Evolutionary conservation across 92 coral and sea anemone species (phyloP), one percentile per base, ranked within the genome.

Genomic region (Porites rus): DNA sequence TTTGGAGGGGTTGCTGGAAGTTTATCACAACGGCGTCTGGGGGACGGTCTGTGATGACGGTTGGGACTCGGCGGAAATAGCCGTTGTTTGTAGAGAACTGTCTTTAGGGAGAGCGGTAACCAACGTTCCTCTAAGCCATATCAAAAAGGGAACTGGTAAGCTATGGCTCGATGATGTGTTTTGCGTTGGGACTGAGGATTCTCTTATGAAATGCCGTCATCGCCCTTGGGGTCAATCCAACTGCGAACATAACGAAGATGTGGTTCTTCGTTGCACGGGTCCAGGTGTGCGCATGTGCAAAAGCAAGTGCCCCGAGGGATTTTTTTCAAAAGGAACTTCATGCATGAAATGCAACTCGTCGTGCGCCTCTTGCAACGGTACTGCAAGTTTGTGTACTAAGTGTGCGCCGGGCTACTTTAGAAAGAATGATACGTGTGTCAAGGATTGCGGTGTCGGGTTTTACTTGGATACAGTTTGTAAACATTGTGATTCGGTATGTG

Each of bases 81-180:
- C 20, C 46, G 95, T 97, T 4, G 92, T 92, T 16, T 97, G 99
- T 77, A 94, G 90, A 85, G 88, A 92, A 77, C 67, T 92, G 60
- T 61, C 77, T 72, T 78, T 92, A 18, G 95, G 95, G 6, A 72
- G n/a, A 10, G 82, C 66, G 6, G 82, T 72, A 24, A 59, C 83
- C 46, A 20, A 67, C 43, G 84, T 56, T 25, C 77, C 93, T 5
- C 83, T 86, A 1, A 31, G 82, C 9, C 74, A 85, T 43, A 93
- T 95, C 51, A 86, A 85, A 2, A 82, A 77, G 69, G 98, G 96
- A 10, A 93, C 93, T 4, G 98, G 98, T 2, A 90, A 78, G 71
- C 92, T 97, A 19, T 97, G 97, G 98, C 78, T 97, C 75, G 99
- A 95, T 61, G 98, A 97, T 86, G 86, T 97, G 18, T 70, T 61